Percentiles rank a stretch among this genome's conserved stretches.
Conservation (phyloP, 2,113 vertebrate genomes). For the Ursus arctos region DNA sequence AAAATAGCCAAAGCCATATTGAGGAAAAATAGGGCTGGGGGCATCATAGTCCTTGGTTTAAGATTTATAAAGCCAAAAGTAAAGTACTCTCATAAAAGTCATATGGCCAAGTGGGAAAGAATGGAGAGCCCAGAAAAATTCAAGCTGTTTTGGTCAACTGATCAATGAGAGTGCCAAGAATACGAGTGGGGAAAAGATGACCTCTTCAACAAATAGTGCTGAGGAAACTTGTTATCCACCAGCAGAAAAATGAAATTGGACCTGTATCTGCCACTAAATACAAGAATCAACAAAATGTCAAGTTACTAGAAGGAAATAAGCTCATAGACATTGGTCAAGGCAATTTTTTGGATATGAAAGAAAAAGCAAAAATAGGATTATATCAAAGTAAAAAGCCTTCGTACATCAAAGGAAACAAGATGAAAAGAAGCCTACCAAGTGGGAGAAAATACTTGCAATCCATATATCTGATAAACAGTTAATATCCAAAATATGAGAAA, state of each 20-base stretch:
- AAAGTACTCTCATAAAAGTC: not conserved
- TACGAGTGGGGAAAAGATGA: no score
- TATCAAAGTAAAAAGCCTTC: not conserved
- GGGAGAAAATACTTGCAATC: not conserved
- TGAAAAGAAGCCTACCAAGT: not conserved
- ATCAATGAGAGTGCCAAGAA: no score
- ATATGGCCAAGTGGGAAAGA: not conserved
- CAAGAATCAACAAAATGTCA: not conserved
- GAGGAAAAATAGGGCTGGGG: not conserved
- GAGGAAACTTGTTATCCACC: not conserved
- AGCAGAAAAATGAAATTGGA: not conserved
- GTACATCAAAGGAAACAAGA: not conserved
- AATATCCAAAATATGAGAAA: not conserved
- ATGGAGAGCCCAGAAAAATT: not conserved
- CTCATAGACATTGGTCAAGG: not conserved
- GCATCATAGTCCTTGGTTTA: not conserved
- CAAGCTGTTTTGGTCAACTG: not conserved
- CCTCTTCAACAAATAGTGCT: not conserved
- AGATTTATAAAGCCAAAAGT: not conserved
- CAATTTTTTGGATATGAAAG: not conserved
- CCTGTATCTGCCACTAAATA: not conserved
- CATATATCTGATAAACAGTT: not conserved
- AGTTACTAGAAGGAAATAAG: not conserved
- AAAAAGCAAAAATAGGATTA: not conserved
- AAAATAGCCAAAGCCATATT: not conserved